Conservation (phyloP, 2,113 vertebrate species). For the Zapornia atra region DNA sequence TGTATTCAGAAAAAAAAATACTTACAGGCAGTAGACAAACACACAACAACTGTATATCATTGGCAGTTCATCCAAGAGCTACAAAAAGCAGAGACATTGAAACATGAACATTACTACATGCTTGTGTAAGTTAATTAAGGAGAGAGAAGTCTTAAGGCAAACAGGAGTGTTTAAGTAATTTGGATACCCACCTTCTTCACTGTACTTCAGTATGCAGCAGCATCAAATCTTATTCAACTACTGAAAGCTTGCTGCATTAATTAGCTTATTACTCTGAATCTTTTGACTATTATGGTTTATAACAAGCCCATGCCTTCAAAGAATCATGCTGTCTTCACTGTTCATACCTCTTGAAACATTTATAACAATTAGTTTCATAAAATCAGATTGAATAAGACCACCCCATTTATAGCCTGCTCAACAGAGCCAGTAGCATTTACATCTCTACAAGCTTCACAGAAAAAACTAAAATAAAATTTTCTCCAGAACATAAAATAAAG, state of each 20-base stretch:
- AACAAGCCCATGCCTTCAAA: neutral
- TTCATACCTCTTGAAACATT: neutral
- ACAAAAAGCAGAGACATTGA: slow-evolving; percentile 63
- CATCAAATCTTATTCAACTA: neutral
- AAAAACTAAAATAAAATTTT: neutral
- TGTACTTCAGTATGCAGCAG: neutral
- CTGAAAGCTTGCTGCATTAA: neutral
- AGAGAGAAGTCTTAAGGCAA: neutral
- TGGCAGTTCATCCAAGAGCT: slow-evolving; percentile 96
- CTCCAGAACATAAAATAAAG: neutral
- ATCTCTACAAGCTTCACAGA: neutral
- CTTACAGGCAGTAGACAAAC: slow-evolving; percentile 99
- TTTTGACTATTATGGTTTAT: neutral
- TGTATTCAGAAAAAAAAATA: slow-evolving; percentile 52
- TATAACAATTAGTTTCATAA: neutral
- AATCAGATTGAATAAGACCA: neutral
- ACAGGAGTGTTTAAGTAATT: neutral
- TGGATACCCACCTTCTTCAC: neutral
- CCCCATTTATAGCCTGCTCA: neutral
- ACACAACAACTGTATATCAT: slow-evolving; percentile 99
- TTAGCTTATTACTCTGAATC: neutral
- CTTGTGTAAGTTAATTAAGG: neutral
- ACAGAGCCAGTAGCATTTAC: neutral
- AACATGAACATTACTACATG: neutral
- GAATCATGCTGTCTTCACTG: neutral